A percentile compares a stretch with the other conserved stretches of the same genome.
phyloP scores from a whole-genome alignment of 2,797 vertebrate genomes.

The Hyperoplus lanceolatus region DNA sequence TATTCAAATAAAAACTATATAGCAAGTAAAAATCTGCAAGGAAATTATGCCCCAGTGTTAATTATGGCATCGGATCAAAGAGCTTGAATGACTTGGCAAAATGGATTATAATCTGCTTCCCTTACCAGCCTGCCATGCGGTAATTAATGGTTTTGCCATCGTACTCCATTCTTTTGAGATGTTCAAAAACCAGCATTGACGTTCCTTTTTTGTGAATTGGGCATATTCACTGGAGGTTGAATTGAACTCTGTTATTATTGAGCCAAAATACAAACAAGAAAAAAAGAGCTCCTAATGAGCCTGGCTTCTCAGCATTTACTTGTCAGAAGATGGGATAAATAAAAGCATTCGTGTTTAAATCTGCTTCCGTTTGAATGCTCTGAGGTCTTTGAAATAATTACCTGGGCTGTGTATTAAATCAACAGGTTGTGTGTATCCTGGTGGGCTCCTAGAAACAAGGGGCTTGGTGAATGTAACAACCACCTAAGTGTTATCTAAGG shows the following conservation, averaged over 20 bases:
- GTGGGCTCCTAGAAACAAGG: slow-evolving; percentile 46
- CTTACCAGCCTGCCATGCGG: slow-evolving; percentile 74
- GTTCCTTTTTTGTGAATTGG: slow-evolving; percentile 48
- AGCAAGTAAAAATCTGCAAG: slow-evolving; percentile 73
- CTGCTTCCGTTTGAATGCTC: slow-evolving; percentile 40
- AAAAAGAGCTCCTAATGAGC: slow-evolving; percentile 31
- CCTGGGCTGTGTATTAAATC: slow-evolving; percentile 54
- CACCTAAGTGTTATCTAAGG: slow-evolving; percentile 52
- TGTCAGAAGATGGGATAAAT: slow-evolving; percentile 51
- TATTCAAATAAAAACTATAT: slow-evolving; percentile 16
- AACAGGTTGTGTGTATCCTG: slow-evolving; percentile 48
- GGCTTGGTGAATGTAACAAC: slow-evolving; percentile 65
- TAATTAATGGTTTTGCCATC: slow-evolving; percentile 80
- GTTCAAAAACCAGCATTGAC: slow-evolving; percentile 57
- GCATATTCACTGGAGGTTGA: slow-evolving; percentile 52
- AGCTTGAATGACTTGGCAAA: slow-evolving; percentile 77
- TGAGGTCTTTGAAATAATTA: slow-evolving; percentile 69
- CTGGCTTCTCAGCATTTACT: slow-evolving; percentile 51
- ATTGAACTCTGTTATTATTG: slow-evolving; percentile 51
- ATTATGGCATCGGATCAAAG: slow-evolving; percentile 77
- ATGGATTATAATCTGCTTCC: slow-evolving; percentile 76
- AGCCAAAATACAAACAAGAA: slow-evolving; percentile 43
- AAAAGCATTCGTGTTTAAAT: slow-evolving; percentile 64
- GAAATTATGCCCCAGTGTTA: slow-evolving; percentile 68
- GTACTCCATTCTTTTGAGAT: slow-evolving; percentile 76